Base-by-base conservation (phyloP, 2,888 invertebrate genomes). In the Linnaemya vulpina region DNA sequence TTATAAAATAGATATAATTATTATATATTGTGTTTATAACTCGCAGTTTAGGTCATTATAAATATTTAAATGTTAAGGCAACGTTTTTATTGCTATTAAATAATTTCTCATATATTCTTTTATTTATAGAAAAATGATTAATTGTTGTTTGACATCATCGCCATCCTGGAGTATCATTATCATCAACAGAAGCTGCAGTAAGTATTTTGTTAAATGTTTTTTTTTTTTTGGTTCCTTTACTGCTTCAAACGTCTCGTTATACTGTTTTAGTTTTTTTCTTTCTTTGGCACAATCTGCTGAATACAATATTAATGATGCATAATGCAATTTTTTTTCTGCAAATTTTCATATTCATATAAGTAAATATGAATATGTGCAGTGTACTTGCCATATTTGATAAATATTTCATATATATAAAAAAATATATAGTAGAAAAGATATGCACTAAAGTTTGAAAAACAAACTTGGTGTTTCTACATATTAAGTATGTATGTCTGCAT, bases 61-160 rank as follows among this genome's bases (percentile, higher is more conserved):
- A n/a, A n/a, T 10, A 20, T 20, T 51, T 17, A 51, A 9, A 51
- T 20, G 20, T 51, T 51, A 51, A 51, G 17, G 46, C 51, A 51
- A 51, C 20, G 13, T 55, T 15, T 53, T 17, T 25, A 25, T 8
- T 30, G 30, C 5, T 25, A 25, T 22, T 10, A 63, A 51, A 11
- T 8, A 38, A 3, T 13, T 53, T 17, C 1, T n/a, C 5, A 51
- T 20, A 8, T 55, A 60, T 22, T 20, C 30, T 68, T 60, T 53
- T 46, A 22, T 89, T 89, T 90, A 90, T 89, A 89, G 89, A 87
- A 89, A 89, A 89, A 90, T 90, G 90, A 90, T 90, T 90, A 90
- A 90, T 90, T 89, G 89, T 89, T 88, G 87, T 89, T 76, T 90
- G 88, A 89, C 91, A 90, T 88, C 89, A 77, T 63, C 71, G 77